phyloP scores from a whole-genome alignment of 2,113 vertebrate species.

The Elephantulus edwardii region DNA sequence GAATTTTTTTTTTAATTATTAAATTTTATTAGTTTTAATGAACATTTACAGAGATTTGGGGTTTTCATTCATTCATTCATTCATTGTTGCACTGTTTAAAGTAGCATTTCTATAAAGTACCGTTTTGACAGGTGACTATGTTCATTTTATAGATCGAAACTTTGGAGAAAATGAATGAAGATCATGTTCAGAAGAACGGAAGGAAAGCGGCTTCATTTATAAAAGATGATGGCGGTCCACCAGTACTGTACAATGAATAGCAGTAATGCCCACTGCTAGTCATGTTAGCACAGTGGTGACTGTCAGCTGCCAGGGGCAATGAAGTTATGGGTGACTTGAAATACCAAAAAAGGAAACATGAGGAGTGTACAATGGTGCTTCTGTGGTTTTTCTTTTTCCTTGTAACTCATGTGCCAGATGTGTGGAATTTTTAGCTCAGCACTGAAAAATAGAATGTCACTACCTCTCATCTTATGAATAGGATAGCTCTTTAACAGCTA shows the following conservation, averaged over 20 bases:
- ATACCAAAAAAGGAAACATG: slow-evolving; percentile 76
- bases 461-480: slow-evolving; percentile 74
- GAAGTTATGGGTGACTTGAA: slow-evolving; percentile 70
- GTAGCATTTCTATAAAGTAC: not conserved
- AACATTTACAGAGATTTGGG: too few species aligned
- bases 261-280: slow-evolving; percentile 67
- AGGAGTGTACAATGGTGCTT: slow-evolving; percentile 74
- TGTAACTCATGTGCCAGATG: slow-evolving; percentile 69
- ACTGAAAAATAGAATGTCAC: slow-evolving; percentile 81
- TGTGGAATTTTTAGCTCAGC: slow-evolving; percentile 68
- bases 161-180: slow-evolving; percentile 96
- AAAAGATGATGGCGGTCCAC: slow-evolving; percentile 84
- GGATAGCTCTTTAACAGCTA: slow-evolving; percentile 72
- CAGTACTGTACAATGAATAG: slow-evolving; percentile 82
- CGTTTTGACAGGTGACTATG: slow-evolving; percentile 27
- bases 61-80: too few species aligned
- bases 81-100: not conserved
- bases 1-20: too few species aligned
- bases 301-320: slow-evolving; percentile 62
- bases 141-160: slow-evolving; percentile 89
- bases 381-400: slow-evolving; percentile 52
- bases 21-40: too few species aligned
- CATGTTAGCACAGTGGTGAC: slow-evolving; percentile 69
- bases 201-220: slow-evolving; percentile 87
- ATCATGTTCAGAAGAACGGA: slow-evolving; percentile 92